Evolutionary conservation across 2,797 vertebrate species (phyloP).

Genomic region (Macropodus opercularis): DNA sequence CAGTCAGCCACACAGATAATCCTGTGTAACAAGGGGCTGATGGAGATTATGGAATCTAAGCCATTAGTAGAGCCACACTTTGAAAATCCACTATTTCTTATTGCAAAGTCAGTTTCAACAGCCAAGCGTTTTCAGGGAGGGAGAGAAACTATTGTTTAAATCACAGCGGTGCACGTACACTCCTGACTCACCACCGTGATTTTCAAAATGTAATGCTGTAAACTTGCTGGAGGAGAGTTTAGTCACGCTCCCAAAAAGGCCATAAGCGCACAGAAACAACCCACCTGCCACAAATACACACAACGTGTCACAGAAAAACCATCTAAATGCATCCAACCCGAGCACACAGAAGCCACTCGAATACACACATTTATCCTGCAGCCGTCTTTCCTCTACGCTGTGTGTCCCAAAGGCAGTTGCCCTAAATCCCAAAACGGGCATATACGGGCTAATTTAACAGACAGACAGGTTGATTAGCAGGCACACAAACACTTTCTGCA

Average conservation of each 20-base stretch:
- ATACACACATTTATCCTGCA: background rate
- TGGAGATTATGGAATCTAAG: slow-evolving; percentile 27
- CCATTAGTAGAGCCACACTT: slow-evolving; percentile 33
- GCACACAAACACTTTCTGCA: slow-evolving; percentile 16
- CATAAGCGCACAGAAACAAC: slow-evolving; percentile 15
- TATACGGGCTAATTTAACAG: slow-evolving; percentile 28
- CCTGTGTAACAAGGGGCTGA: slow-evolving; percentile 35
- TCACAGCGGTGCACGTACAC: slow-evolving; percentile 24
- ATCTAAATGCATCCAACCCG: slow-evolving; percentile 1
- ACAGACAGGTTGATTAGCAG: background rate
- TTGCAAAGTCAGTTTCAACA: slow-evolving; percentile 28
- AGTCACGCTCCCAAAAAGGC: slow-evolving; percentile 21
- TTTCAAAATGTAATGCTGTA: slow-evolving; percentile 35
- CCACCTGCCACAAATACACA: slow-evolving; percentile 8
- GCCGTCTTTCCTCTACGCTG: no score
- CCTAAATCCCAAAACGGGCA: slow-evolving; percentile 79
- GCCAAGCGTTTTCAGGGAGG: slow-evolving; percentile 4
- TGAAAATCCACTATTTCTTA: slow-evolving; percentile 40
- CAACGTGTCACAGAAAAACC: slow-evolving; percentile 3
- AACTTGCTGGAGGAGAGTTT: slow-evolving; percentile 35
- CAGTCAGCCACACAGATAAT: slow-evolving; percentile 59
- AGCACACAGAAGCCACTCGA: background rate
- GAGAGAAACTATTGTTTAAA: slow-evolving; percentile 7
- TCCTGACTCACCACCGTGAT: slow-evolving; percentile 21
- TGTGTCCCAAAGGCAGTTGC: slow-evolving; percentile 89